Evolutionary conservation across 2,888 invertebrate species (phyloP).

Genomic region (Diachrysia chrysitis): DNA sequence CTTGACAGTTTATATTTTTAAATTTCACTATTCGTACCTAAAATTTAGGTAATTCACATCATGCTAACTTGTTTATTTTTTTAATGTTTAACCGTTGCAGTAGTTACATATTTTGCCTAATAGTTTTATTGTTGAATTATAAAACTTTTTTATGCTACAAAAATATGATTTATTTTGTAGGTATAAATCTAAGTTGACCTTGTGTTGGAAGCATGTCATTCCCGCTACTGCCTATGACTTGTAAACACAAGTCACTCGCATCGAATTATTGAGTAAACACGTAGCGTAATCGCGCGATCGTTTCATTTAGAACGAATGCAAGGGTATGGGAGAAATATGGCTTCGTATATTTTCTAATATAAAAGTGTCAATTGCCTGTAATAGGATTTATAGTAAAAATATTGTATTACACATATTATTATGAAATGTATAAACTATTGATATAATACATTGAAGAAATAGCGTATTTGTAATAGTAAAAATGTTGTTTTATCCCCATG

Average conservation of each 20-base stretch:
- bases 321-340: conserved; percentile 81
- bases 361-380: conserved; percentile 75
- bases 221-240: conserved; percentile 63
- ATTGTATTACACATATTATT: conserved; percentile 20
- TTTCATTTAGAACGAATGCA: conserved; percentile 82
- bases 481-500: not conserved
- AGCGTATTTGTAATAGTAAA: not conserved
- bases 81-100: too few relatives aligned
- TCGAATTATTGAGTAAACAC: conserved; percentile 89
- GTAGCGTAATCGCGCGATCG: conserved; percentile 83
- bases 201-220: not conserved
- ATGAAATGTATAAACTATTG: conserved; percentile 21
- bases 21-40: too few relatives aligned
- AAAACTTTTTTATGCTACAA: too few relatives aligned
- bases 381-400: conserved; percentile 69
- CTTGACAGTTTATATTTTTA: too few relatives aligned
- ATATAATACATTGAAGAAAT: not conserved
- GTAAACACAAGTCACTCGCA: conserved; percentile 69
- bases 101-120: too few relatives aligned
- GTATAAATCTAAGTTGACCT: not conserved
- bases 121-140: too few relatives aligned
- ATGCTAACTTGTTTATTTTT: too few relatives aligned
- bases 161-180: not conserved
- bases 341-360: conserved; percentile 76
- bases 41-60: too few relatives aligned